Percentiles rank a stretch among this genome's conserved stretches.
phyloP scores from a whole-genome alignment of 2,888 invertebrate species.

The Gasteruption jaculator region DNA sequence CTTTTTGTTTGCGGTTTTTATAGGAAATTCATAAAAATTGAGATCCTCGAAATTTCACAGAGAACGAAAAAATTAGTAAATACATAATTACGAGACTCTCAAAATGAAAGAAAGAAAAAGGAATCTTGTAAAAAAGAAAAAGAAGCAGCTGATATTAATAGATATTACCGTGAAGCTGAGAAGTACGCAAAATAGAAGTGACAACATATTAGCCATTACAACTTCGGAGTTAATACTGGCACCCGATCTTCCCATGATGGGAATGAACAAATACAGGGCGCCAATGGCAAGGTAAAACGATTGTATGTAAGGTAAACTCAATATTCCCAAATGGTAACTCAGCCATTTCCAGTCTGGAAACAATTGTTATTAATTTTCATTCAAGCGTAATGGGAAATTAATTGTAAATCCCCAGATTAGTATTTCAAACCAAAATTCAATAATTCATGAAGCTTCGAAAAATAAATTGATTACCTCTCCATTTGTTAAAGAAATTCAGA shows the following conservation, averaged over 20 bases:
- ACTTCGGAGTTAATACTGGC: constrained; percentile 68
- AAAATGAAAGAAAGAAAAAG: neutral
- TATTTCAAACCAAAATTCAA: neutral
- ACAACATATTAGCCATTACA: constrained; percentile 56
- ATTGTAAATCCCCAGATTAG: neutral
- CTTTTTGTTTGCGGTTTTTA: no score
- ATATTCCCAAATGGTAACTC: constrained; percentile 55
- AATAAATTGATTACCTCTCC: constrained; percentile 51
- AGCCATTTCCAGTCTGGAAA: constrained; percentile 57
- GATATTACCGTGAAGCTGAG: constrained; percentile 50
- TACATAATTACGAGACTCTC: no score
- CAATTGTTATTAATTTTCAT: constrained; percentile 8
- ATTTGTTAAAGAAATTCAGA: constrained; percentile 53
- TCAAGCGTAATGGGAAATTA: constrained; percentile 1
- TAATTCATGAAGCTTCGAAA: constrained; percentile 6
- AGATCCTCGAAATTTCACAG: no score
- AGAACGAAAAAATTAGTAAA: no score
- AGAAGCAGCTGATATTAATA: constrained; percentile 2
- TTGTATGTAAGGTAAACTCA: constrained; percentile 63
- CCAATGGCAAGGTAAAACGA: constrained; percentile 68
- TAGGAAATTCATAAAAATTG: no score
- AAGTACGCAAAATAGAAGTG: constrained; percentile 50
- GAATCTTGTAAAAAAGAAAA: neutral
- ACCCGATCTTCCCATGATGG: constrained; percentile 77
- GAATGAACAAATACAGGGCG: constrained; percentile 70